Conservation (phyloP, 53 echinoderm and acorn worm genomes). For the Crossaster papposus region DNA sequence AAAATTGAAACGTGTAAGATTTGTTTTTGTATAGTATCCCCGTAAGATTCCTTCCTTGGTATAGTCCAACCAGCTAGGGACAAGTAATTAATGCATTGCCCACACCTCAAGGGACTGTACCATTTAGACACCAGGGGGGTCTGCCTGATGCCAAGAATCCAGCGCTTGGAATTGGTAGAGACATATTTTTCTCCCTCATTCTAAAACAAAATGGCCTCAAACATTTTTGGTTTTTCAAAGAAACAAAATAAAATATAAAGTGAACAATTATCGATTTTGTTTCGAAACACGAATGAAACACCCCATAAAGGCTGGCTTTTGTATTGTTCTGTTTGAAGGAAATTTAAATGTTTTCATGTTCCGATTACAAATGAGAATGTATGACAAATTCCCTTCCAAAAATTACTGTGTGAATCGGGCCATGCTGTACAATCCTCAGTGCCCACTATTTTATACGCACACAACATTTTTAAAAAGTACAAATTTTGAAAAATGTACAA, state of each 20-base stretch:
- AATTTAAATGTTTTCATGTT: neutral
- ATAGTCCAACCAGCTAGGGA: slow-evolving; percentile 12
- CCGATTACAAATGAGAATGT: slow-evolving; percentile 36
- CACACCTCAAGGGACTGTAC: slow-evolving; percentile 63
- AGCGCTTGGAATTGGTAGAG: slow-evolving; percentile 57
- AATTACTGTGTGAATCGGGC: neutral
- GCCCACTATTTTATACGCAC: neutral
- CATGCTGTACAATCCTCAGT: neutral
- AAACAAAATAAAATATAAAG: neutral
- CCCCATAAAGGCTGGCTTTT: slow-evolving; percentile 53
- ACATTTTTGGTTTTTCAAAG: neutral
- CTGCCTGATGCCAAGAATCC: slow-evolving; percentile 50
- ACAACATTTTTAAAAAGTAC: neutral
- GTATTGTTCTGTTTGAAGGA: slow-evolving; percentile 58
- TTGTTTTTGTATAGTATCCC: slow-evolving; percentile 4
- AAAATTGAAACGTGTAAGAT: neutral
- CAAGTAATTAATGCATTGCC: slow-evolving; percentile 36
- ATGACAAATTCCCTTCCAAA: slow-evolving; percentile 39
- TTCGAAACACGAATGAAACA: neutral
- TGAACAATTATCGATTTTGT: neutral
- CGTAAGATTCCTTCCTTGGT: slow-evolving; percentile 14
- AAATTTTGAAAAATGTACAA: neutral
- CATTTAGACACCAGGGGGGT: slow-evolving; percentile 36
- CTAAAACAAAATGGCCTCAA: neutral
- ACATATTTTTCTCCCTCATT: neutral